Evolutionary conservation across 23 tunicate species (phyloP), one percentile per base, ranked within the genome.

Genomic region (Trididemnum miniatum): DNA sequence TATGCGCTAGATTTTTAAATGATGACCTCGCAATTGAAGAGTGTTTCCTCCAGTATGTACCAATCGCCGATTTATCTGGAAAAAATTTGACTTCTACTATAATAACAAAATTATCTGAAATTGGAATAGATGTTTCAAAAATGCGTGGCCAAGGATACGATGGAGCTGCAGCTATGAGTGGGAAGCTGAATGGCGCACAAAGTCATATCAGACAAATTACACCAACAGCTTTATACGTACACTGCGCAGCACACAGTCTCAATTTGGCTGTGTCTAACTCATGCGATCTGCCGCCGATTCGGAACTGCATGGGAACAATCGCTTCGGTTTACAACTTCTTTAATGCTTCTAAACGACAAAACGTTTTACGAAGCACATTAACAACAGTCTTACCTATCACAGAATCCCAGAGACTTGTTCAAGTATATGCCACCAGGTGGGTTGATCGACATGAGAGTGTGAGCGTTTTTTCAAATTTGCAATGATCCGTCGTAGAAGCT

Each of bases 361-460:
- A 34, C 23, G 39, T 31, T 71, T 27, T 31, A 71, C 37, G 76
- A 18, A 29, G 23, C 12, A 4, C 9, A 29, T 28, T 71, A 30
- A 34, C 3, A 37, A 71, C 76, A 23, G 31, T 71, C 31, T 34
- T 23, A n/a, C 12, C 39, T 28, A 71, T 38, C 18, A 12, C 76
- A 71, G 23, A 33, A 71, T 7, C 76, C 31, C 76, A 71, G 31
- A 71, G 31, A 71, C 38, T 71, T 32, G 76, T 71, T 71, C 12
- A 71, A 71, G 39, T 71, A 9, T 71, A 38, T 71, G 76, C 44
- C 76, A 71, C 76, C 44, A 34, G 76, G 31, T 71, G 76, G 76
- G 39, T 31, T 32, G 76, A 71, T 34, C 38, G 23, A 71, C 76
- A 71, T 23, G 20, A 32, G 18, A 71, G 76, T 71, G 76, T 71